Evolutionary conservation across 1,140 invertebrate species (phyloP).

Genomic region (Ceratosolen fusciceps): DNA sequence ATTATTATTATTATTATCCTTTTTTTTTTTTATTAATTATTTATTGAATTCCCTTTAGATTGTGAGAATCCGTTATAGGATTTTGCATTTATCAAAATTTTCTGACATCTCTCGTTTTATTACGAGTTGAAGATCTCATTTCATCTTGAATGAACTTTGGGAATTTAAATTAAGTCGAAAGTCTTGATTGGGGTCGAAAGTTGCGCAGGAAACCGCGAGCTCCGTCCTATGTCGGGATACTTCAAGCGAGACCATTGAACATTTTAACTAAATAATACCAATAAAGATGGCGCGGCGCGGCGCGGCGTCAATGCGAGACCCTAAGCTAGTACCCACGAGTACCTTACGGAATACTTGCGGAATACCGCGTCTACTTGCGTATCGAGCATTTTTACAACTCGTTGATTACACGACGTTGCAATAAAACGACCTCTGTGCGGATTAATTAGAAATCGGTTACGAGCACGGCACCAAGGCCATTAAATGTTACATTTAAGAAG

Average conservation of each 20-base stretch:
- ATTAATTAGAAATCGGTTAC: too few relatives aligned
- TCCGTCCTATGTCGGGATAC: neutral
- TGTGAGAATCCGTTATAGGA: neutral
- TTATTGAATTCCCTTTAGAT: neutral
- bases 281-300: neutral
- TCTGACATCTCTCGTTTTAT: neutral
- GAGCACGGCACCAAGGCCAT: too few relatives aligned
- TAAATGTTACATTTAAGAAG: too few relatives aligned
- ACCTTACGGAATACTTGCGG: too few relatives aligned
- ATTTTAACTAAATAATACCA: neutral
- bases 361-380: too few relatives aligned
- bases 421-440: too few relatives aligned
- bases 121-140: neutral
- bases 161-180: constrained; percentile 21
- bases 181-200: neutral
- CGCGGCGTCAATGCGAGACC: too few relatives aligned
- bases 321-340: too few relatives aligned
- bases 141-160: neutral
- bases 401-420: too few relatives aligned
- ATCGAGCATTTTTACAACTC: too few relatives aligned
- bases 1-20: neutral
- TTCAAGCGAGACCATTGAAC: neutral
- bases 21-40: neutral
- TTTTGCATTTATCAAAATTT: constrained; percentile 17
- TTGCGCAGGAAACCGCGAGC: neutral